Base-by-base conservation (phyloP, 1,140 invertebrate genomes). In the Halotydeus destructor region DNA sequence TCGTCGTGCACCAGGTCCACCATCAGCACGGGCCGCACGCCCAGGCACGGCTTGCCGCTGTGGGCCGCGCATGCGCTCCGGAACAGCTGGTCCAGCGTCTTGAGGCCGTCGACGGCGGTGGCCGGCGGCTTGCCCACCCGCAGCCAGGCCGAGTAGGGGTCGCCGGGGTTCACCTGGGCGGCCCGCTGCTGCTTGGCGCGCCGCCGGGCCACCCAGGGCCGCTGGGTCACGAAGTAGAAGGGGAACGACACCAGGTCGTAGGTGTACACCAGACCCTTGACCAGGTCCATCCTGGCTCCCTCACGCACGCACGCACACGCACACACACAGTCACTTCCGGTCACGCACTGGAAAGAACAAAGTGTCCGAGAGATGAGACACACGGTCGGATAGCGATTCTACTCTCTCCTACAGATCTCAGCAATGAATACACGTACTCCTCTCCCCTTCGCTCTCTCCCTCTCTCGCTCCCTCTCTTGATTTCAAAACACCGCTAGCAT, bases 161-260 rank as follows among this genome's bases (percentile, higher is more conserved):
- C 46, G 14, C 22, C 31, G 2, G 38, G 23, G 16, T 49, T 12
- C 3, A 45, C 12, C 12, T 30, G 19, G 19, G 12, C 3, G 5
- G 45, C 45, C 1, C 45, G 2, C 2, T 24, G 19, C 28, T 32
- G 5, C n/a, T 24, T 5, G 5, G 27, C 23, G 21, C 27, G 12
- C 39, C 46, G 51, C 39, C 52, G 46, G 43, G 49, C 56, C 27
- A 75, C 73, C 79, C 84, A 89, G 41, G 85, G 85, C 50, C 74
- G 67, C 57, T 88, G 82, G 38, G 85, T 61, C 23, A 88, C 61
- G 49, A 84, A 69, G 61, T 88, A 88, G 1, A 88, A 66, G 28
- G 84, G 81, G 59, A 83, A 81, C 35, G 82, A 85, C 50, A 91
- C 61, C 48, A 89, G 66, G 60, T 89, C 85, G 63, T 78, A 89